Evolutionary conservation across 2,797 vertebrate species (phyloP).

Genomic region (Gorsachius magnificus): DNA sequence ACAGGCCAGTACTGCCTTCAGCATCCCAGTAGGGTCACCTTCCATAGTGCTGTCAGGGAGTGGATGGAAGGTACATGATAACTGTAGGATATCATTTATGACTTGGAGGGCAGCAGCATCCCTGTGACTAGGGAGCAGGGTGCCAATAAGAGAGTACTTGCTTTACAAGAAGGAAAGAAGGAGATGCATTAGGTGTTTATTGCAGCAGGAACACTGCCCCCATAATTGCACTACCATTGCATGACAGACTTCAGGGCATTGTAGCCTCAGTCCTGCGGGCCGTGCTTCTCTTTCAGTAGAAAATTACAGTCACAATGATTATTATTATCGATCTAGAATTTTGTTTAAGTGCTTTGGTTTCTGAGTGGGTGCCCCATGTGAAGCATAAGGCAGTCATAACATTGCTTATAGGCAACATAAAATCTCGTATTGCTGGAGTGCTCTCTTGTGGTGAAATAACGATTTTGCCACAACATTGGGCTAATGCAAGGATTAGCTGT

Average conservation of each 20-base stretch:
- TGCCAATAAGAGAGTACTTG: not conserved
- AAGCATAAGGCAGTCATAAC: conserved; percentile 1
- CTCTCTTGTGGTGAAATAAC: conserved; percentile 71
- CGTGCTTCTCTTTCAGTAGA: not conserved
- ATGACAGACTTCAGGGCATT: not conserved
- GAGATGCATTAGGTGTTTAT: not conserved
- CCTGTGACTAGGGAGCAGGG: not conserved
- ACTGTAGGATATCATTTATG: not conserved
- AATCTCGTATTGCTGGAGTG: conserved; percentile 65
- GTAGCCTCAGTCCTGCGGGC: not conserved
- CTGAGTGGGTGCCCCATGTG: not conserved
- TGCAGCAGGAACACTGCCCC: not conserved
- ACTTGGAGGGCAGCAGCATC: not conserved
- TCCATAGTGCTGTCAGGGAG: not conserved
- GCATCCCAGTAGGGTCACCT: not conserved
- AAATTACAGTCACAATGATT: conserved; percentile 23
- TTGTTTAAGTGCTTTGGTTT: conserved; percentile 36
- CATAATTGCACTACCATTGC: not conserved
- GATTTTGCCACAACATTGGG: conserved; percentile 4
- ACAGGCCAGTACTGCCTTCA: not conserved
- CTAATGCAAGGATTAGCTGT: conserved; percentile 29
- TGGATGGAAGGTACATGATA: accelerated
- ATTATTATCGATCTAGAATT: conserved; percentile 44
- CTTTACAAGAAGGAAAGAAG: not conserved
- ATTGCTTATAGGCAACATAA: not conserved